Percentiles rank a stretch among this genome's conserved stretches.
Conservation (phyloP, 2,888 invertebrate species). For the Meganola albula region DNA sequence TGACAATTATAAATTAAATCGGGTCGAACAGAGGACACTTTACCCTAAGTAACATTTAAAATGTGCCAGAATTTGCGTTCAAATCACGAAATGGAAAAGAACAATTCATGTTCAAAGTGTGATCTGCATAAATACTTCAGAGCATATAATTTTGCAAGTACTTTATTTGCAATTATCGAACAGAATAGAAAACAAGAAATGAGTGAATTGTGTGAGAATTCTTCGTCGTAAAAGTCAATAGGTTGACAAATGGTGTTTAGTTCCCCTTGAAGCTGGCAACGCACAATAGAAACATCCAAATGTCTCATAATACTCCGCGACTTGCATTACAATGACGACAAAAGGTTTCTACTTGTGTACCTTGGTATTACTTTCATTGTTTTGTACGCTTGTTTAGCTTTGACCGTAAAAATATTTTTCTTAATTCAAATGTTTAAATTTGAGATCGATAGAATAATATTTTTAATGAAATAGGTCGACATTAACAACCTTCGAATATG, state of each 20-base stretch:
- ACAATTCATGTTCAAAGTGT: slow-evolving; percentile 18
- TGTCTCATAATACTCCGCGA: slow-evolving; percentile 21
- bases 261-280: slow-evolving; percentile 14
- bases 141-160: slow-evolving; percentile 10
- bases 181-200: slow-evolving; percentile 14
- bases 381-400: not conserved
- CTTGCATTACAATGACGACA: slow-evolving; percentile 21
- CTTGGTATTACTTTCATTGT: slow-evolving; percentile 16
- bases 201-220: slow-evolving; percentile 18
- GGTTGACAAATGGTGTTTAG: slow-evolving; percentile 24
- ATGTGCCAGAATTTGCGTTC: not conserved
- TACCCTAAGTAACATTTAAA: not conserved
- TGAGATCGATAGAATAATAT: too few species aligned
- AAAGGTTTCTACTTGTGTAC: slow-evolving; percentile 13
- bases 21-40: too few species aligned
- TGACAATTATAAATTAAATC: too few species aligned
- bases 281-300: slow-evolving; percentile 24
- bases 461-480: too few species aligned
- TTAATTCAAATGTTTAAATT: too few species aligned
- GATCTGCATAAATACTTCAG: slow-evolving; percentile 21
- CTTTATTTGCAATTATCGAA: slow-evolving; percentile 12
- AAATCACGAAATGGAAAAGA: slow-evolving; percentile 21
- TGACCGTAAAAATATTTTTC: too few species aligned
- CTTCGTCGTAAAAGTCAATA: slow-evolving; percentile 27
- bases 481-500: too few species aligned